phyloP scores from a whole-genome alignment of 2,113 vertebrate genomes.

The Pseudorhombus dupliciocellatus region DNA sequence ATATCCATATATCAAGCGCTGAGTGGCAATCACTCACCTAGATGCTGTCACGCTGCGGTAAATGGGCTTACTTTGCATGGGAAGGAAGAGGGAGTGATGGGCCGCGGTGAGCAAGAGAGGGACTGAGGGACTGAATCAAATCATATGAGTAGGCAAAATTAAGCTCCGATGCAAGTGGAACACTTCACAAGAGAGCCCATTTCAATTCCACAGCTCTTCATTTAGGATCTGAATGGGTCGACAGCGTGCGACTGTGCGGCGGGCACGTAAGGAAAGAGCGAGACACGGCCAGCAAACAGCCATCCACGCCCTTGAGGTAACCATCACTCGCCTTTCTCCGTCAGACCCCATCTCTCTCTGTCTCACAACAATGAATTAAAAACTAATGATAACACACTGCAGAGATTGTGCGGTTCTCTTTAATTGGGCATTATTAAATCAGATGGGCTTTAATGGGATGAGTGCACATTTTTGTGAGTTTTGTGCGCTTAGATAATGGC shows the following conservation, averaged over 20 bases:
- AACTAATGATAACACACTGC: constrained; percentile 59
- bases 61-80: constrained; percentile 77
- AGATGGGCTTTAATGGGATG: constrained; percentile 8
- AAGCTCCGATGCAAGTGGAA: constrained; percentile 79
- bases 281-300: constrained; percentile 54
- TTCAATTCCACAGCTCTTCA: constrained; percentile 80
- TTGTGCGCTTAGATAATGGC: neutral
- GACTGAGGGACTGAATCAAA: constrained; percentile 74
- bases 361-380: constrained; percentile 59
- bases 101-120: constrained; percentile 65
- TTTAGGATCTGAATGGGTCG: constrained; percentile 78
- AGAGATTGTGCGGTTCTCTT: constrained; percentile 47
- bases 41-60: constrained; percentile 73
- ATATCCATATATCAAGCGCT: constrained; percentile 64
- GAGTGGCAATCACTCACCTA: constrained; percentile 76
- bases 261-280: constrained; percentile 65
- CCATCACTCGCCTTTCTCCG: constrained; percentile 46
- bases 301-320: constrained; percentile 67
- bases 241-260: constrained; percentile 62
- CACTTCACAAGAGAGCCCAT: constrained; percentile 81
- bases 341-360: constrained; percentile 24
- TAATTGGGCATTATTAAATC: constrained; percentile 33
- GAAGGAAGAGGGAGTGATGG: constrained; percentile 65
- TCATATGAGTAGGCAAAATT: constrained; percentile 82
- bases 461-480: neutral